Evolutionary conservation across 2,888 invertebrate genomes (phyloP), one percentile per base, ranked within the genome.

Genomic region (Serrognathus titanus): DNA sequence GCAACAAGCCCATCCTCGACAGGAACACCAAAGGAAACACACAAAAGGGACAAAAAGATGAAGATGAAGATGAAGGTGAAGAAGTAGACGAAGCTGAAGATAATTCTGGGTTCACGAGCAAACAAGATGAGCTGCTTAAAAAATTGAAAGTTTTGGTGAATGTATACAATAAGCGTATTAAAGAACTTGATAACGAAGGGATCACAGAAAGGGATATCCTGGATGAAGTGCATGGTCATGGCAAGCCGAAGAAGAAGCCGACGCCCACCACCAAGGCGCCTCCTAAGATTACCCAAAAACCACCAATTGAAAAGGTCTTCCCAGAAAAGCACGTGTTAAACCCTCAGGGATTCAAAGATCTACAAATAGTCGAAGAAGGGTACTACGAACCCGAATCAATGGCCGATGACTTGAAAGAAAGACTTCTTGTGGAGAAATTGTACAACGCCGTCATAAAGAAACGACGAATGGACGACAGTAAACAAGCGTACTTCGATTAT

Each of bases 341-440:
- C 6, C 40, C 11, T 1, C 39, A 16, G 11, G 20, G 39, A 41
- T 49, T 43, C 13, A 48, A 54, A 8, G 24, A 13, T 12, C 37
- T 45, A 5, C 49, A 46, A 24, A 51, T 54, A 10, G 6, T 43
- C 4, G 43, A 46, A n/a, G 58, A 58, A 47, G 48, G 49, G 2
- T 58, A 51, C 24, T 49, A 53, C 31, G 58, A 58, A 7, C 46
- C 50, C 5, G 58, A 58, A 47, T 58, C 58, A 1, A 48, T 58
- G 43, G 53, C 47, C 9, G 58, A 58, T 35, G 48, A 51, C 12
- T 36, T 58, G 2, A 58, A 58, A 9, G 58, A 58, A 11, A 49
- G 48, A 20, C 24, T 58, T 7, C 40, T 58, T 8, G 51, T 58
- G 20, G 39, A 54, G 7, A 53, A 54, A 24, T 41, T 58, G 7